Percentiles rank a stretch among this genome's conserved stretches.
Conservation (phyloP, 2,113 vertebrate genomes). For the Serilophus lunatus region DNA sequence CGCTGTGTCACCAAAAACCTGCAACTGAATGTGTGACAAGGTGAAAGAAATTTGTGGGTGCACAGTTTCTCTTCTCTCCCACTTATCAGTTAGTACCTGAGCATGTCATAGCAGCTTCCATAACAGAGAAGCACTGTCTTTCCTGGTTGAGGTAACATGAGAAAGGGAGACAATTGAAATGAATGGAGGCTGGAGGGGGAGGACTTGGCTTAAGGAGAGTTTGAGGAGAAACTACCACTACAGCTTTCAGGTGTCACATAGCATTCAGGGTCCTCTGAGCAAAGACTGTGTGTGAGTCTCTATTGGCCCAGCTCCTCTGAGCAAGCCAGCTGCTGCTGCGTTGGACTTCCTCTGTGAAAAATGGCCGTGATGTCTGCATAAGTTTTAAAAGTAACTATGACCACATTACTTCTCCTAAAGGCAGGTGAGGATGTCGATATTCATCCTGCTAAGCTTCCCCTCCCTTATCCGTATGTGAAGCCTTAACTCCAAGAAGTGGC, state of each 20-base stretch:
- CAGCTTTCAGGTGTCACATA: neutral
- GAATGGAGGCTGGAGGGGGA: neutral
- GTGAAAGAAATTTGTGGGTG: neutral
- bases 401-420: neutral
- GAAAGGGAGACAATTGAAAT: neutral
- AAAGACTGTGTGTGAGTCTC: neutral
- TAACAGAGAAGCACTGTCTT: neutral
- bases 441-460: neutral
- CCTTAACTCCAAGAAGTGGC: neutral
- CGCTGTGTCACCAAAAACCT: neutral
- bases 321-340: neutral
- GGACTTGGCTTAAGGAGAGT: neutral
- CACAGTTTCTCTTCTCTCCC: neutral
- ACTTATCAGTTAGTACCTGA: fast-evolving
- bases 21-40: neutral
- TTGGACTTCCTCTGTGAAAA: neutral
- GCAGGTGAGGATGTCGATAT: neutral
- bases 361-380: neutral
- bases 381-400: neutral
- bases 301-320: neutral
- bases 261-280: neutral
- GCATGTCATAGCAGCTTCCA: neutral
- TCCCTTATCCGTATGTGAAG: neutral
- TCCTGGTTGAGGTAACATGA: neutral
- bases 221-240: neutral